A percentile compares a stretch with the other conserved stretches of the same genome.
These are phyloP conservation scores for Meiosimyza platycephala DNA, from an alignment of 2,888 invertebrate species.

Conservation along the genomic window DNA sequence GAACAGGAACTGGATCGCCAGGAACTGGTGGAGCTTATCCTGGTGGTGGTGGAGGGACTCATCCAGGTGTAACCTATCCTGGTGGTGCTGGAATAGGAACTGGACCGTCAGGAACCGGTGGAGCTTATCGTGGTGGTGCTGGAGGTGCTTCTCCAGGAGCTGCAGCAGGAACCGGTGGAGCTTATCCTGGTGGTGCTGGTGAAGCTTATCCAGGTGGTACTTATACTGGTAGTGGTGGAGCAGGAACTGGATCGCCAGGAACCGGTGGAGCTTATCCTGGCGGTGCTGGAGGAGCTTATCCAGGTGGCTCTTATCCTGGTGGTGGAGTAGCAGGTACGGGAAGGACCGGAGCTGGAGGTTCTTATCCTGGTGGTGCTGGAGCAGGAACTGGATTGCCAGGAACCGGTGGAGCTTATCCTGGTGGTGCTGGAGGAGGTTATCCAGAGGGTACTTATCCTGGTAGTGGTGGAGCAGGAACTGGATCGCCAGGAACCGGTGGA, in stretches of 20 bases:
- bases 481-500: conserved; percentile 23
- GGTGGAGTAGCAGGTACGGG: conserved; percentile 37
- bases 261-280: conserved; percentile 27
- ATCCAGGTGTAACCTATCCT: conserved; percentile 14
- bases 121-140: conserved; percentile 23
- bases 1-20: conserved; percentile 22
- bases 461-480: conserved; percentile 24
- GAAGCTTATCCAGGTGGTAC: not conserved
- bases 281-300: conserved; percentile 30
- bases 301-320: conserved; percentile 26
- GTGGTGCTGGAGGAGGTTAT: conserved; percentile 17
- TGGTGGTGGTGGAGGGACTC: conserved; percentile 8
- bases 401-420: conserved; percentile 33
- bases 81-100: conserved; percentile 26
- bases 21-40: not conserved
- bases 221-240: conserved; percentile 31
- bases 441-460: conserved; percentile 24
- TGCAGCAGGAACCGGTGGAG: conserved; percentile 13
- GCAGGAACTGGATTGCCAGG: conserved; percentile 26
- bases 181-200: not conserved
- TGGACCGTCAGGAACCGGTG: not conserved
- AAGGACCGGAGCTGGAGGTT: conserved; percentile 21
- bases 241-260: no score
- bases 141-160: conserved; percentile 17
- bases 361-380: conserved; percentile 6